Evolutionary conservation across 2,888 invertebrate species (phyloP), one percentile per base, ranked within the genome.

Genomic region (Fissipunctia ypsillon): DNA sequence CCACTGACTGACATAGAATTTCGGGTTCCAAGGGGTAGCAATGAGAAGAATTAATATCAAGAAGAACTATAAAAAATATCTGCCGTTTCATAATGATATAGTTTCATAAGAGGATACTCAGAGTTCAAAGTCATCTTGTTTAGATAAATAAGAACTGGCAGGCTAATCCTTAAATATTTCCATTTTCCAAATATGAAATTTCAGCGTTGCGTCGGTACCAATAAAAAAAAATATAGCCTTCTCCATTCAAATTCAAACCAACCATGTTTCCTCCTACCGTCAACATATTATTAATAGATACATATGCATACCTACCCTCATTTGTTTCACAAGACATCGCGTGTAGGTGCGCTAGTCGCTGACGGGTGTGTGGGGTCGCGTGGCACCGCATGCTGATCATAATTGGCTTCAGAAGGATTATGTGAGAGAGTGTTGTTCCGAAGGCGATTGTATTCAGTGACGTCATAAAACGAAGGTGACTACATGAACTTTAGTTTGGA

Each of bases 341-440:
- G 81, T 89, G 88, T 81, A 59, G 31, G 12, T 35, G 41, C 41
- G 60, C 41, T 25, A 10, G 19, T 31, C 67, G 80, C 78, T 81
- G 87, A 59, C 70, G 77, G 68, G 76, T 66, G 79, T 66, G 80
- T 67, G 69, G 82, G 86, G 88, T 89, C 88, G 85, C 87, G 87
- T 88, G 90, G 88, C 79, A 56, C 68, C 61, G 78, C 88, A 80
- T 85, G 89, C 79, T 76, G 76, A 84, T 81, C 69, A 67, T 90
- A 90, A 89, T 89, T 88, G 91, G 90, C 88, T 91, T 88, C 82
- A 28, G 59, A 35, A 52, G 87, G 91, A 89, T 91, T 91, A 91
- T 81, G 72, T 75, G 87, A 74, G 88, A 90, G 89, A 90, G 87
- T 89, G 87, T 90, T 88, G 87, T 86, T 75, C 63, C 61, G 79